These are phyloP conservation scores for Damaliscus lunatus DNA, from an alignment of 2,113 vertebrate genomes.

Conservation along the genomic window DNA sequence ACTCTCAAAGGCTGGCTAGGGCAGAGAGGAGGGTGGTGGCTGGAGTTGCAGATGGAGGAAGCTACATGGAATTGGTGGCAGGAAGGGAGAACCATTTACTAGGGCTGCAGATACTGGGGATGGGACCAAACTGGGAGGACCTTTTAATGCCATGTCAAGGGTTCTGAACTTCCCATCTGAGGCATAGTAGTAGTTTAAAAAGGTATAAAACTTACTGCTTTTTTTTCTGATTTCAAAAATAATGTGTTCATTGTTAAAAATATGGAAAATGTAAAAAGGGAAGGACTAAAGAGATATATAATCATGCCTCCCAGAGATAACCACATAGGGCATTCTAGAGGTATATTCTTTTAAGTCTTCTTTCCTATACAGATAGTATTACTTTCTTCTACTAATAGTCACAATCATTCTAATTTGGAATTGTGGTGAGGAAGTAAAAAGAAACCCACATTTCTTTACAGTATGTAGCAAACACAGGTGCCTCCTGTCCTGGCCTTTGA, in stretches of 20 bases:
- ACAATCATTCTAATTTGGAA: background rate
- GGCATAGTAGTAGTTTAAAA: background rate
- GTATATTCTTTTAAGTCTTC: background rate
- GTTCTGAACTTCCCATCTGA: background rate
- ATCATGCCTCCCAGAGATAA: background rate
- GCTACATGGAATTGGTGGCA: background rate
- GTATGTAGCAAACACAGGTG: no score
- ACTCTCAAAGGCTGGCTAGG: background rate
- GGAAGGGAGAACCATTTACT: background rate
- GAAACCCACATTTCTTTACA: background rate
- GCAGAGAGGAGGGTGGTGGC: background rate
- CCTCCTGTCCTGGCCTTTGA: background rate
- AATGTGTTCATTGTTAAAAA: background rate
- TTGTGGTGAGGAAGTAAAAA: background rate
- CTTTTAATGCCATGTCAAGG: background rate
- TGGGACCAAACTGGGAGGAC: background rate
- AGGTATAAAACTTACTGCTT: background rate
- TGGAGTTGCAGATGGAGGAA: background rate
- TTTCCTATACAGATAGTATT: background rate
- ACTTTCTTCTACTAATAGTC: background rate
- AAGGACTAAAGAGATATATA: background rate
- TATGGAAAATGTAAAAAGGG: background rate
- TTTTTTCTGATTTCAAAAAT: background rate
- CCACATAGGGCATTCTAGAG: background rate
- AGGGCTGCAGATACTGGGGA: background rate